Base-by-base conservation (phyloP, 2,797 vertebrate genomes). In the Mormyrops boulengeri region DNA sequence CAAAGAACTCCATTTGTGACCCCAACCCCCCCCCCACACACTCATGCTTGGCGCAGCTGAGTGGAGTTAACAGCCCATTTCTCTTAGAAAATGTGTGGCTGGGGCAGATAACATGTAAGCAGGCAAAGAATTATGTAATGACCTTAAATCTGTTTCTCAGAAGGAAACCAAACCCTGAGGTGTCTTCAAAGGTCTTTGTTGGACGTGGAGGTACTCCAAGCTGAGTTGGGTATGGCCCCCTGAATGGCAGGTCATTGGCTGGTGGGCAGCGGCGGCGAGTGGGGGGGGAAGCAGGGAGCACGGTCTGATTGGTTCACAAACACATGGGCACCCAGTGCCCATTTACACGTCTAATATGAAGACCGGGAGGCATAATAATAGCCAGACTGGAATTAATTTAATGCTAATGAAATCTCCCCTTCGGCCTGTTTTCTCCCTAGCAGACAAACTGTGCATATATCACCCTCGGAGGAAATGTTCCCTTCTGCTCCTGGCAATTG, bases 61-160 rank as follows among this genome's bases (percentile, higher is more conserved):
- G 89, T 88, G 92, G 93, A 92, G 93, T 93, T 94, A 93, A 91
- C 93, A 92, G 93, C 93, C 92, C 94, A 93, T 92, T 92, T 91
- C 92, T 92, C 92, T 92, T 92, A 93, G 91, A 93, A 92, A 91
- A 90, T 88, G 89, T 91, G 90, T 89, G 92, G 90, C 85, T 6
- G 82, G 90, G 90, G 90, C 93, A 49, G 41, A 85, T 49, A 49
- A 52, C n/a, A 49, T 85, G 19, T 26, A 86, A 86, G 6, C 17
- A 86, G 52, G n/a, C 14, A 57, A 22, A 87, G 50, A 3, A 57
- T 41, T 14, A 87, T 50, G 22, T 50, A 53, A 85, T 85, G 22
- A 53, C 47, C 50, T 6, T 22, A 50, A 87, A 87, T 55, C 30
- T 44, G 22, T 17, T 87, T 38, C 47, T 55, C 30, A 17, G 47